Base-by-base conservation (phyloP, 2,888 invertebrate genomes). In the Syrphus vitripennis region DNA sequence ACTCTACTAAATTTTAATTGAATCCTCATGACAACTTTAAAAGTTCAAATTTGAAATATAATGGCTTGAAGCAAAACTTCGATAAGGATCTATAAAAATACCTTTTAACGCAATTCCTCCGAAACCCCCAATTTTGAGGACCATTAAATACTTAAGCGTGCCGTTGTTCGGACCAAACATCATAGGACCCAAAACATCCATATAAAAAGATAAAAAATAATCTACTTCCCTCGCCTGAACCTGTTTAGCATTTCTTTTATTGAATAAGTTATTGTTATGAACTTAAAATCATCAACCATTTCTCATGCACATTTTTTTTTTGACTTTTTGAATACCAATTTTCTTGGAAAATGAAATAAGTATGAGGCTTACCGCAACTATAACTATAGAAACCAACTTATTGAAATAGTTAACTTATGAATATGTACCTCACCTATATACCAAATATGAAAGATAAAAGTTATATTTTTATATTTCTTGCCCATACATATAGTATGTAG, bases 401-500 rank as follows among this genome's bases (percentile, higher is more conserved):
- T 42, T 34, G 26, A 74, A 75, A 31, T 75, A 57, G 48, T 65
- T 31, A 26, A n/a, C 14, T 74, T 61, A 24, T 55, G 24, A 61
- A n/a, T 57, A 34, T 79, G 29, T 31, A n/a, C 14, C 4, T 42
- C n/a, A 19, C 5, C 0, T 61, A 14, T 6, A 16, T 24, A 4
- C 12, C 42, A 50, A 42, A 70, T 26, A 40, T 34, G 57, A 0
- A 19, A 71, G 57, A 65, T 65, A 24, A 57, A 59, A 59, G 59
- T 72, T 83, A 37, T 55, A 67, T 57, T 75, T 70, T 40, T 48
- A 55, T 48, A 48, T 55, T 55, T 45, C 70, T 71, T 26, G 14
- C 34, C 61, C 9, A 61, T 42, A 57, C 34, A 81, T 14, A 4
- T 40, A 14, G 14, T 14, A 3, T 14, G 4, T 4, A 5, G 31